Conservation (phyloP, 2,797 vertebrate genomes). For the Silurus aristotelis region DNA sequence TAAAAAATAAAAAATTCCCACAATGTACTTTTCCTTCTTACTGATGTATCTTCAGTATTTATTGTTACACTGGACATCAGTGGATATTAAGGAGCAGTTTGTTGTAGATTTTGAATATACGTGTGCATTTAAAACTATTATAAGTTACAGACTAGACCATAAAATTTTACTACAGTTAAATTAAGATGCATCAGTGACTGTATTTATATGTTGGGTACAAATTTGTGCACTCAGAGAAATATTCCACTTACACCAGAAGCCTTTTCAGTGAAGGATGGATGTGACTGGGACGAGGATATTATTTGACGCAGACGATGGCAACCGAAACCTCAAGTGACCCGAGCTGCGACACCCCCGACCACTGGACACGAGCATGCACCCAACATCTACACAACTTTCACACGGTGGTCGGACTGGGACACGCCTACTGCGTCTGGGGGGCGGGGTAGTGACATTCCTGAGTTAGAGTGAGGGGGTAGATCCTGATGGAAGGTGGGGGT, state of each 20-base stretch:
- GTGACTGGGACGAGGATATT: neutral
- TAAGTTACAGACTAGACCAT: neutral
- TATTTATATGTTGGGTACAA: neutral
- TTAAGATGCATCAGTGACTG: neutral
- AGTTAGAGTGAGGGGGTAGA: neutral
- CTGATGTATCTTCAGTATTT: neutral
- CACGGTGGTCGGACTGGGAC: neutral
- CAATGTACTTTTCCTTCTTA: neutral
- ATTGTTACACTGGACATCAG: neutral
- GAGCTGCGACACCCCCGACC: neutral
- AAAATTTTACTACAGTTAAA: neutral
- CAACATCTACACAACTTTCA: slow-evolving; percentile 11
- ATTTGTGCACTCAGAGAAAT: neutral
- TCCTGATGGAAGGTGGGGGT: slow-evolving; percentile 66
- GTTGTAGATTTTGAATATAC: neutral
- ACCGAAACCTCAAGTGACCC: slow-evolving; percentile 20
- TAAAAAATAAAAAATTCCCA: neutral
- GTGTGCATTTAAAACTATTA: neutral
- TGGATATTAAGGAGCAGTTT: neutral
- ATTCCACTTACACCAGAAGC: neutral
- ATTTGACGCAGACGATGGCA: neutral
- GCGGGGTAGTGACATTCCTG: slow-evolving; percentile 23
- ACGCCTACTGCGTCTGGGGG: neutral
- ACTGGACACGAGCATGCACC: neutral
- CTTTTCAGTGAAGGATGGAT: neutral